These are phyloP conservation scores for Rhorus exstirpatorius DNA, from an alignment of 2,888 invertebrate species.

Conservation along the genomic window DNA sequence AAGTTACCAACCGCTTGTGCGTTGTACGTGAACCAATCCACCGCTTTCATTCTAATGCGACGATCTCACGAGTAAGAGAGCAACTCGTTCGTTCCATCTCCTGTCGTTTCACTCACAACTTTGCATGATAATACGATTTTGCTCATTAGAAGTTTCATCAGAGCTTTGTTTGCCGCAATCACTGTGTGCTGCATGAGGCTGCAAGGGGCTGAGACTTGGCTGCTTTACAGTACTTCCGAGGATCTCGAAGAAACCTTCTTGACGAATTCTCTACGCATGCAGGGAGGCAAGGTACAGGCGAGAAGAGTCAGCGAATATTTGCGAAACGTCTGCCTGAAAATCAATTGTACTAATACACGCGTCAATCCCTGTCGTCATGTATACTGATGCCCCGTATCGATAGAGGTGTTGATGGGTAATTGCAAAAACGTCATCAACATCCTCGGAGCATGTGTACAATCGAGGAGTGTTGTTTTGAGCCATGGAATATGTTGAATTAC, in stretches of 20 bases:
- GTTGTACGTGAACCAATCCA: conserved; percentile 51
- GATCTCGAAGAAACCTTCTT: conserved; percentile 13
- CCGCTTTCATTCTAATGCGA: conserved; percentile 30
- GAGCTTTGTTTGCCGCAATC: conserved; percentile 80
- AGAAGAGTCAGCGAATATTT: conserved; percentile 21
- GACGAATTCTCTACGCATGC: conserved; percentile 15
- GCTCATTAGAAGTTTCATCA: conserved; percentile 84
- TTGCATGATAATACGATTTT: conserved; percentile 83
- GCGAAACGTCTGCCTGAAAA: conserved; percentile 41
- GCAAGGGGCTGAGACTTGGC: conserved; percentile 43
- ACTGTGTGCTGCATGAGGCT: conserved; percentile 52
- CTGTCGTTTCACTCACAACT: conserved; percentile 66
- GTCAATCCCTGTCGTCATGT: not conserved
- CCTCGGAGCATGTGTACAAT: too few relatives aligned
- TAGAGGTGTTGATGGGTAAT: not conserved
- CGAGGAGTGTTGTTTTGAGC: too few relatives aligned
- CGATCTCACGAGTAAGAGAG: not conserved
- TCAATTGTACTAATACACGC: not conserved
- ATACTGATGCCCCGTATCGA: not conserved
- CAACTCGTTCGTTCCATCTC: conserved; percentile 28
- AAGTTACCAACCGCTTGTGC: conserved; percentile 74
- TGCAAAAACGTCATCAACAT: too few relatives aligned
- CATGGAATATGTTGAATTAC: too few relatives aligned
- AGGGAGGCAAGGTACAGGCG: too few relatives aligned
- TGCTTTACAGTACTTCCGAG: conserved; percentile 29